These are phyloP conservation scores for Folsomia manolachei DNA, from an alignment of 2,888 invertebrate genomes.

Conservation along the genomic window DNA sequence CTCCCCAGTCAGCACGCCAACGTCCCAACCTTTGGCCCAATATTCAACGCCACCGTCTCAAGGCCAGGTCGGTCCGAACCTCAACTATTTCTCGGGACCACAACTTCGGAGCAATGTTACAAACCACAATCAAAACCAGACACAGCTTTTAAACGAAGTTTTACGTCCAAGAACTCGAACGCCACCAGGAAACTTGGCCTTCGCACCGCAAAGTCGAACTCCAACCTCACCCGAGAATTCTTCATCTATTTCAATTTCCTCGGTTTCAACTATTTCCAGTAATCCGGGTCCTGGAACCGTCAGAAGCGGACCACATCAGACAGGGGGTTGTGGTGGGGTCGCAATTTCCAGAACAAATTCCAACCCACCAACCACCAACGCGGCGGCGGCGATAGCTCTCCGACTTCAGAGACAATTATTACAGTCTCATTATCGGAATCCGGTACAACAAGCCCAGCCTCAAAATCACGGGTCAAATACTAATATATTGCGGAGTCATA, in stretches of 20 bases:
- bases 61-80: background rate
- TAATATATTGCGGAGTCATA: background rate
- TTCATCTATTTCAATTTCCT: too few species aligned
- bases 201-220: too few species aligned
- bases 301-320: background rate
- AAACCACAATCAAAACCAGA: background rate
- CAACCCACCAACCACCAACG: background rate
- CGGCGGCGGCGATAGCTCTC: background rate
- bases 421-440: background rate
- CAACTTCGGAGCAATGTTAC: background rate
- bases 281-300: background rate
- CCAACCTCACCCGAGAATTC: background rate
- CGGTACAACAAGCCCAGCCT: background rate
- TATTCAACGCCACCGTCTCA: background rate
- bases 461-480: background rate
- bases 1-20: background rate
- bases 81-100: background rate
- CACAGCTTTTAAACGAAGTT: background rate
- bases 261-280: background rate
- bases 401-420: conserved; percentile 1
- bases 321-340: background rate
- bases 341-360: background rate
- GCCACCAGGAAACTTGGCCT: too few species aligned
- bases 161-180: background rate
- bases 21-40: background rate